Evolutionary conservation across 2,113 vertebrate genomes (phyloP).

Genomic region (Peromyscus polionotus): DNA sequence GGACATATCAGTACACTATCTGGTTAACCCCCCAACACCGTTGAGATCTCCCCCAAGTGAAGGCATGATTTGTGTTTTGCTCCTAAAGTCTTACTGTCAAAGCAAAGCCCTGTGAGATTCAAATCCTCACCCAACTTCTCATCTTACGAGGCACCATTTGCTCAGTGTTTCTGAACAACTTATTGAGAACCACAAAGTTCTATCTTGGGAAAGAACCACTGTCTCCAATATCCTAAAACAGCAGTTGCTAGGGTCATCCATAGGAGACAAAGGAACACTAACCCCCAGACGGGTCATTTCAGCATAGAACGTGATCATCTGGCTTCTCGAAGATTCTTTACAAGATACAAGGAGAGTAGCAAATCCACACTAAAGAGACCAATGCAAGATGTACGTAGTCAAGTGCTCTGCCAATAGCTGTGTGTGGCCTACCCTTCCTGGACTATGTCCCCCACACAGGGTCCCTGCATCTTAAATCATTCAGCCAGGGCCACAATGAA

Average conservation of each 20-base stretch:
- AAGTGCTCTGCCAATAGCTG: fast-evolving
- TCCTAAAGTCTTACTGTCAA: not conserved
- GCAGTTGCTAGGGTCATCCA: not conserved
- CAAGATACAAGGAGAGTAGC: not conserved
- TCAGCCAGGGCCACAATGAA: not conserved
- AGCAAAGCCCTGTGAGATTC: not conserved
- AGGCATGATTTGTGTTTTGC: not conserved
- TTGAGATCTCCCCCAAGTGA: not conserved
- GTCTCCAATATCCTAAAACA: not conserved
- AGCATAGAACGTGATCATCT: not conserved
- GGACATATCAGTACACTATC: not conserved
- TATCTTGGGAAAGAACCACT: slow-evolving; percentile 26
- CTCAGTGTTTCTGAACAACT: slow-evolving; percentile 48
- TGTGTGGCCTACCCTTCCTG: not conserved
- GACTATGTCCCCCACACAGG: no score
- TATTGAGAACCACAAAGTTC: not conserved
- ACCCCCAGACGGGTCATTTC: not conserved
- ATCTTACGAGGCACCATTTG: not conserved
- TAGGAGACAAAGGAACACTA: not conserved
- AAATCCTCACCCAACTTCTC: slow-evolving; percentile 12
- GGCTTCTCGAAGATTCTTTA: not conserved
- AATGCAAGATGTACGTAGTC: not conserved
- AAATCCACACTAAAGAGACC: no score
- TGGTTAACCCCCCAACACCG: not conserved
- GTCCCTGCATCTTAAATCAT: no score